A percentile compares a stretch with the other conserved stretches of the same genome.
phyloP scores from a whole-genome alignment of 2,797 vertebrate genomes.

The Chanos chanos region DNA sequence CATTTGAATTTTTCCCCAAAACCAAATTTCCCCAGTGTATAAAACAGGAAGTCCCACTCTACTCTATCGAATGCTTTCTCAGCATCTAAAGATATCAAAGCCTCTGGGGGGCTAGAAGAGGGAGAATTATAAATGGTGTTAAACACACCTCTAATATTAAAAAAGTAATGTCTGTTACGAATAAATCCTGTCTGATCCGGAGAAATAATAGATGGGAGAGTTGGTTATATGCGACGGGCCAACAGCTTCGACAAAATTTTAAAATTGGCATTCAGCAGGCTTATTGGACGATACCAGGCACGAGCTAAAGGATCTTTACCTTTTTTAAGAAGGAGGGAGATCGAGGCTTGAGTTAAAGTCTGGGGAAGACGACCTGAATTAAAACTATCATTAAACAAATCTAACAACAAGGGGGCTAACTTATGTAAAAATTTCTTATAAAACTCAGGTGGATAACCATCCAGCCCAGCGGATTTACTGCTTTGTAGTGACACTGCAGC shows the following conservation, averaged over 20 bases:
- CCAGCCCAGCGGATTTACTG: not conserved
- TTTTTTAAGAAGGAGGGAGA: not conserved
- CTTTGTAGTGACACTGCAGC: not conserved
- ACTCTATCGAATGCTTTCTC: slow-evolving; percentile 3
- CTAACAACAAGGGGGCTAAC: not conserved
- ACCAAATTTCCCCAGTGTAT: not conserved
- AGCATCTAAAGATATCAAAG: not conserved
- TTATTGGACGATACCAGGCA: not conserved
- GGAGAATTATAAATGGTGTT: too few species aligned
- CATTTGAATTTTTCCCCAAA: not conserved
- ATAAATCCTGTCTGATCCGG: not conserved
- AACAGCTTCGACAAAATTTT: not conserved
- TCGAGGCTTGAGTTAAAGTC: not conserved
- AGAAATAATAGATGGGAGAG: not conserved
- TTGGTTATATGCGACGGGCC: not conserved
- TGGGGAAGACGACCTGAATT: not conserved
- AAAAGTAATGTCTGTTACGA: not conserved
- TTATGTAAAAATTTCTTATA: not conserved
- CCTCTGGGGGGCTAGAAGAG: not conserved
- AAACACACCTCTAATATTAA: too few species aligned
- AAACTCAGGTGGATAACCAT: not conserved
- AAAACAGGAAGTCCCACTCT: not conserved
- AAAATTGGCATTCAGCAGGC: not conserved
- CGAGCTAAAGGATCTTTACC: not conserved
- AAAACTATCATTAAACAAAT: not conserved